Evolutionary conservation across 2,888 invertebrate species (phyloP).

Genomic region (Dolichomitus sp.): DNA sequence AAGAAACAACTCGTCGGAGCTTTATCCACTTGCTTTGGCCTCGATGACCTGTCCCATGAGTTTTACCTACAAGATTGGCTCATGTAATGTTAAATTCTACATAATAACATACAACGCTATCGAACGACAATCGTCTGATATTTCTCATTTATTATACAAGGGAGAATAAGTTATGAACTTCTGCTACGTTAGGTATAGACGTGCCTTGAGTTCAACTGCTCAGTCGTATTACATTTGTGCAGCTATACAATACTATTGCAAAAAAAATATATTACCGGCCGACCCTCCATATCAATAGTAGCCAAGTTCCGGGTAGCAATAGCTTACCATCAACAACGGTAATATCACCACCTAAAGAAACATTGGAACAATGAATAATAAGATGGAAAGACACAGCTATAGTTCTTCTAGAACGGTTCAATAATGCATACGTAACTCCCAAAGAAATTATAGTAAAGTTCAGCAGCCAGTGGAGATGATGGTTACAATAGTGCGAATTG

Average conservation of each 20-base stretch:
- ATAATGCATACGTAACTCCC: no score
- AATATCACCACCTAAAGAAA: background rate
- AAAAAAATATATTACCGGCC: slow-evolving; percentile 22
- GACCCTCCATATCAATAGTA: background rate
- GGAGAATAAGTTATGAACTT: background rate
- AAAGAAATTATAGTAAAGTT: no score
- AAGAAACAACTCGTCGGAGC: background rate
- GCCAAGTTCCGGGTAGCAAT: background rate
- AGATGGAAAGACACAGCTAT: background rate
- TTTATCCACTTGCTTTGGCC: background rate
- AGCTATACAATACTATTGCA: background rate
- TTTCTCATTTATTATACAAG: background rate
- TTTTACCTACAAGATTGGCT: background rate
- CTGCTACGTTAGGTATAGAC: background rate
- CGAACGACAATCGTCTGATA: slow-evolving; percentile 10
- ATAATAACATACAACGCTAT: background rate
- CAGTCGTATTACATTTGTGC: background rate
- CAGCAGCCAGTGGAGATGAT: no score
- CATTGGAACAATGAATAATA: slow-evolving; percentile 36
- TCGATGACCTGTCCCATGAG: slow-evolving; percentile 6
- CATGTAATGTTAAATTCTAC: background rate
- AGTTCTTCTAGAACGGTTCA: background rate
- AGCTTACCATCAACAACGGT: background rate
- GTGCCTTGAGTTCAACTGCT: background rate
- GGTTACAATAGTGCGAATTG: no score